Percentiles rank a stretch among this genome's conserved stretches.
Conservation (phyloP, 2,113 vertebrate genomes). For the Condylura cristata region DNA sequence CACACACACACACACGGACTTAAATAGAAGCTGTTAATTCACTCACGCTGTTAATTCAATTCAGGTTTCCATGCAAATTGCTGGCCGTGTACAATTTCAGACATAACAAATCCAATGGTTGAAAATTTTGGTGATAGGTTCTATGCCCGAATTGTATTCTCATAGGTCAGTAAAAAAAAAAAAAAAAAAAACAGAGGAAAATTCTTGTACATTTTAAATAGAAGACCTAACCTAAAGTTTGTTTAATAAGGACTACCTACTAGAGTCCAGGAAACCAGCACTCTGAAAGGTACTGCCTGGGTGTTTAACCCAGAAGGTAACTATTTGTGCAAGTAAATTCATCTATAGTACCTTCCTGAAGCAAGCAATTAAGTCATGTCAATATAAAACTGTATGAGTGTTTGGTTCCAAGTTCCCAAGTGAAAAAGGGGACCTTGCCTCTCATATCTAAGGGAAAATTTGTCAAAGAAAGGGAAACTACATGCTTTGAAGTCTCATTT, state of each 20-base stretch:
- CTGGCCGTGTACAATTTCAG: neutral
- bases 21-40: neutral
- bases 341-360: slow-evolving; percentile 3
- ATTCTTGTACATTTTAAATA: neutral
- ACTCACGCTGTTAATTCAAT: neutral
- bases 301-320: neutral
- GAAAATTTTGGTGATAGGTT: neutral
- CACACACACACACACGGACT: too few relatives aligned
- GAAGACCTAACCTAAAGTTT: neutral
- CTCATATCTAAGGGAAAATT: neutral
- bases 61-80: neutral
- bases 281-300: neutral
- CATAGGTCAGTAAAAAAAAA: neutral
- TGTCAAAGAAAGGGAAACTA: neutral
- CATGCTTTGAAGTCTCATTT: neutral
- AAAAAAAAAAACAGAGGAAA: neutral
- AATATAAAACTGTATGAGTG: neutral
- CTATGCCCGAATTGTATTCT: neutral
- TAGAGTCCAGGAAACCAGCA: neutral
- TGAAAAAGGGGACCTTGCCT: neutral
- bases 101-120: neutral
- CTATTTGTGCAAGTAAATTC: neutral
- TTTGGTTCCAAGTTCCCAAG: neutral
- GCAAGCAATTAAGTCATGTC: slow-evolving; percentile 7
- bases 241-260: neutral